These are phyloP conservation scores for Crambe crambe DNA, from an alignment of 37 sponge, comb jelly and placozoan genomes.

Conservation along the genomic window DNA sequence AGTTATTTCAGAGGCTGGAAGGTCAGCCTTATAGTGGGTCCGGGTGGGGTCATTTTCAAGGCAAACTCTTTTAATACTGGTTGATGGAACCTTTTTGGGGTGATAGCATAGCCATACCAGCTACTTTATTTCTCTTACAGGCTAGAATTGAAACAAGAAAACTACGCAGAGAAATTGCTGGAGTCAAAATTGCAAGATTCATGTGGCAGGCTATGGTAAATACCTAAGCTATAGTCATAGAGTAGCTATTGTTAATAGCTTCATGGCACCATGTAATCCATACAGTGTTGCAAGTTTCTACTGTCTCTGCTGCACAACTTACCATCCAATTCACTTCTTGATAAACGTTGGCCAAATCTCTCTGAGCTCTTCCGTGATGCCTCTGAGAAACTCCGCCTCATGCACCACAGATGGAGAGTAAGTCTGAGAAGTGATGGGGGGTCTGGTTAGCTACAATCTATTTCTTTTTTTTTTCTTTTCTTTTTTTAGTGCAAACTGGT, in stretches of 20 bases:
- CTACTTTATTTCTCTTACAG: too few relatives aligned
- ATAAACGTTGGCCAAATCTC: conserved; percentile 76
- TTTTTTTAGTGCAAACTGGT: conserved; percentile 54
- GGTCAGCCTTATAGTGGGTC: too few relatives aligned
- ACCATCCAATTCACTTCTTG: conserved; percentile 74
- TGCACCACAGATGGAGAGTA: conserved; percentile 89
- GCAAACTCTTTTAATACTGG: not conserved
- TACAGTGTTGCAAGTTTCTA: conserved; percentile 70
- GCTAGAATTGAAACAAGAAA: conserved; percentile 5
- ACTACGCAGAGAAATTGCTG: conserved; percentile 34
- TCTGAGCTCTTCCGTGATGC: conserved; percentile 45
- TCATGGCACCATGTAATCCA: not conserved
- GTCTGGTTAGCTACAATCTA: not conserved
- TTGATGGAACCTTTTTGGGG: too few relatives aligned
- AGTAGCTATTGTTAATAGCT: not conserved
- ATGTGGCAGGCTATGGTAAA: conserved; percentile 49
- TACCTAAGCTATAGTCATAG: not conserved
- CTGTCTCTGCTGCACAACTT: conserved; percentile 43
- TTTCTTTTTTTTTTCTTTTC: not conserved
- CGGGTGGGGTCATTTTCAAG: too few relatives aligned
- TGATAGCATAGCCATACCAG: too few relatives aligned
- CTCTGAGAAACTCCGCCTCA: conserved; percentile 45
- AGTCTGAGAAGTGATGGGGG: not conserved
- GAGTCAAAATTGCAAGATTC: conserved; percentile 36
- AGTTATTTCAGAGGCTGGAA: conserved; percentile 49